Conservation (phyloP, 2,113 vertebrate species). For the Hypocryptadius cinnamomeus region DNA sequence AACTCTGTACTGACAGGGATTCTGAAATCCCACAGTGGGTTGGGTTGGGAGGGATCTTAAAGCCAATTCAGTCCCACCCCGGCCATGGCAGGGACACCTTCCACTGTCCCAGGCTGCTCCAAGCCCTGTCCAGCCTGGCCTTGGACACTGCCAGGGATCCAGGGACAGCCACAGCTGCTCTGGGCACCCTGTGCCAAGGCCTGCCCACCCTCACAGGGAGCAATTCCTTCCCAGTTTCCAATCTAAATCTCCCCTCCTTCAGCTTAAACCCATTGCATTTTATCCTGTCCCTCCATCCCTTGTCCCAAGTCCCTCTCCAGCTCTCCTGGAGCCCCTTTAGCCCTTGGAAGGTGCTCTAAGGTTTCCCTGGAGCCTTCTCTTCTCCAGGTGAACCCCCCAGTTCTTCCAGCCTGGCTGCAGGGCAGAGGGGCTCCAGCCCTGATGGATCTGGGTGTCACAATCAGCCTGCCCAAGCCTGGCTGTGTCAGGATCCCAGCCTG, state of each 20-base stretch:
- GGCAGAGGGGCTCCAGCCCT: background rate
- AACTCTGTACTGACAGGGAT: background rate
- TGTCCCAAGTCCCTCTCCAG: background rate
- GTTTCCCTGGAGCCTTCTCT: background rate
- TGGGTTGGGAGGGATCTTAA: background rate
- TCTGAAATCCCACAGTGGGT: no score
- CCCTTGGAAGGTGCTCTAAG: background rate
- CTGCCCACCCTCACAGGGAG: background rate
- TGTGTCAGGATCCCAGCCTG: background rate
- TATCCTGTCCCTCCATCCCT: background rate
- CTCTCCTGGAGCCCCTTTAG: background rate
- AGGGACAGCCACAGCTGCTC: background rate
- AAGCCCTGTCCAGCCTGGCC: accelerated
- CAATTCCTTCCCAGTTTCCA: background rate
- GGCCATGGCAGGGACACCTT: background rate
- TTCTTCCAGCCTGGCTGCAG: background rate
- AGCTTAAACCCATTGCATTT: background rate
- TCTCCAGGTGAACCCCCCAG: no score
- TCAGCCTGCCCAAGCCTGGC: background rate
- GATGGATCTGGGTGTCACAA: background rate
- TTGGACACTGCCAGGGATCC: background rate
- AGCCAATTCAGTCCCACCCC: accelerated
- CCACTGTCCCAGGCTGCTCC: background rate
- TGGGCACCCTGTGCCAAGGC: background rate
- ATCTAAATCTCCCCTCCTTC: background rate